phyloP scores from a whole-genome alignment of 1,140 invertebrate genomes.

The Listronotus bonariensis region DNA sequence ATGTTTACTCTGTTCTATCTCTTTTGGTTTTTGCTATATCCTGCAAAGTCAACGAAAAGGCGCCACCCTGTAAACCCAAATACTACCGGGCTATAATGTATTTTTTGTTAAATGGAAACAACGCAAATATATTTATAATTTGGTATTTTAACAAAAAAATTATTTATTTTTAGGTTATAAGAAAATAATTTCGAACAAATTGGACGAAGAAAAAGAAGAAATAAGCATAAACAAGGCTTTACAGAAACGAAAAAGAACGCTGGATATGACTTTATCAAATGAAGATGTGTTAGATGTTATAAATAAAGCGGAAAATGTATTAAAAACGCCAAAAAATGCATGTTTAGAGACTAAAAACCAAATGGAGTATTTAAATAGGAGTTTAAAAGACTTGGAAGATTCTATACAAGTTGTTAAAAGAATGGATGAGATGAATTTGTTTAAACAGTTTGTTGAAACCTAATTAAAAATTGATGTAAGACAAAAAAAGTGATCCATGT shows the following conservation, averaged over 20 bases:
- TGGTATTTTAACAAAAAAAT: no score
- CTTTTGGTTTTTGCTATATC: no score
- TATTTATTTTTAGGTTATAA: no score
- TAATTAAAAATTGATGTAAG: neutral
- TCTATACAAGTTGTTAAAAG: slow-evolving; percentile 29
- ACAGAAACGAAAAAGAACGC: slow-evolving; percentile 10
- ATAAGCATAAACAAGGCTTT: neutral
- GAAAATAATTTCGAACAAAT: slow-evolving; percentile 30
- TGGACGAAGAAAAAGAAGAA: slow-evolving; percentile 16
- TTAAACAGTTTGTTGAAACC: slow-evolving; percentile 26
- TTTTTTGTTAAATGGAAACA: no score
- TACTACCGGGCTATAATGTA: no score
- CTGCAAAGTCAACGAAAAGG: no score
- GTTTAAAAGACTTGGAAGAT: slow-evolving; percentile 30
- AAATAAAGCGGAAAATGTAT: slow-evolving; percentile 23
- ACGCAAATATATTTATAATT: no score
- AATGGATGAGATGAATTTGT: slow-evolving; percentile 29
- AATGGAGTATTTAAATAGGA: slow-evolving; percentile 27
- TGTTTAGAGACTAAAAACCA: slow-evolving; percentile 20
- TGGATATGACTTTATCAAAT: slow-evolving; percentile 6
- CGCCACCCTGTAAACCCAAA: no score
- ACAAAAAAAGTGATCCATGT: neutral
- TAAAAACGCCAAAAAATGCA: slow-evolving; percentile 26
- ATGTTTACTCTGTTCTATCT: no score
- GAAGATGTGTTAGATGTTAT: slow-evolving; percentile 23